Conservation (phyloP, 2,797 vertebrate genomes). For the Melanotaenia parkinsoni region DNA sequence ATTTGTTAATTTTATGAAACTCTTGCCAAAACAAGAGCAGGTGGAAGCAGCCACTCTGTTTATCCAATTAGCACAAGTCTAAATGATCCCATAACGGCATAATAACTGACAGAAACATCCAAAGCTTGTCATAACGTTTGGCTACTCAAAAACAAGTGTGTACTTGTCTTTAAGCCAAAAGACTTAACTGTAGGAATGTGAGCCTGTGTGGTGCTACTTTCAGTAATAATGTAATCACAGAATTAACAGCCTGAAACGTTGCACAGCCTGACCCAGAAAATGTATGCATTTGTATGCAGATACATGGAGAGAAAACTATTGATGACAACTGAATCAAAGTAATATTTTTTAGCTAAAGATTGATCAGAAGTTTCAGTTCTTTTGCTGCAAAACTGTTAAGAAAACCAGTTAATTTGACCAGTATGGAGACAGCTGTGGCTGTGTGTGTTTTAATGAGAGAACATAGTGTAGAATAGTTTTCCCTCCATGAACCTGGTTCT, state of each 20-base stretch:
- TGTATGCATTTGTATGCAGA: neutral
- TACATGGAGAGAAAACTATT: neutral
- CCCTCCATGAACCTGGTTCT: slow-evolving; percentile 53
- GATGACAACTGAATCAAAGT: neutral
- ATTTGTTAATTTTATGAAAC: slow-evolving; percentile 9
- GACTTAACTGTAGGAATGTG: slow-evolving; percentile 65
- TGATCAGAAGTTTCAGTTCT: neutral
- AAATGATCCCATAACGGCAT: slow-evolving; percentile 21
- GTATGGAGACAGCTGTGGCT: neutral
- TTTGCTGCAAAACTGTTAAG: neutral
- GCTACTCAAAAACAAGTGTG: slow-evolving; percentile 44
- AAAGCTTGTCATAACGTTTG: slow-evolving; percentile 21
- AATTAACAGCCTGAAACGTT: slow-evolving; percentile 30
- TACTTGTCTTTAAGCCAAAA: slow-evolving; percentile 48
- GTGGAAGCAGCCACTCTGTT: slow-evolving; percentile 35
- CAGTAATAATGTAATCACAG: slow-evolving; percentile 25
- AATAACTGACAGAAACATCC: slow-evolving; percentile 29
- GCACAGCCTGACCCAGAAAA: slow-evolving; percentile 15
- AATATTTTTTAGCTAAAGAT: neutral
- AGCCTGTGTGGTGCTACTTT: slow-evolving; percentile 24
- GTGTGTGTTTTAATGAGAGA: neutral
- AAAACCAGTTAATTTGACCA: neutral
- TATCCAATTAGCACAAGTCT: slow-evolving; percentile 42
- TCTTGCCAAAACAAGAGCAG: slow-evolving; percentile 61
- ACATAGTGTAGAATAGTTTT: slow-evolving; percentile 23